These are phyloP conservation scores for Lochmaea capreae DNA, from an alignment of 2,888 invertebrate genomes.

Conservation along the genomic window DNA sequence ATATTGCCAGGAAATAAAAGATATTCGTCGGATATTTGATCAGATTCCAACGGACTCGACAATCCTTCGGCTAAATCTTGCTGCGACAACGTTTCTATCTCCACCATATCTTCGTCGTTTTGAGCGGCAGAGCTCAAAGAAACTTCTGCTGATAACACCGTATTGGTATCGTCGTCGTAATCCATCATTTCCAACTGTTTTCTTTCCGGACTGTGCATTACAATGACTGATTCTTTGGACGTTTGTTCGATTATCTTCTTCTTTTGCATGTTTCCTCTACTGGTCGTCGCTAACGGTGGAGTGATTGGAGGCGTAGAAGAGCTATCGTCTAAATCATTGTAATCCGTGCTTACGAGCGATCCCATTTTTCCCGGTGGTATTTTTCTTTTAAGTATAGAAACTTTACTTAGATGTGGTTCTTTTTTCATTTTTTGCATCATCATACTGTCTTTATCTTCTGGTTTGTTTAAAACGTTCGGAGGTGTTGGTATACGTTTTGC, in stretches of 20 bases:
- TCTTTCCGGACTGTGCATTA: conserved; percentile 57
- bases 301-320: conserved; percentile 70
- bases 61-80: conserved; percentile 71
- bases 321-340: conserved; percentile 71
- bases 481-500: conserved; percentile 63
- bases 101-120: conserved; percentile 71
- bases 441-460: conserved; percentile 44
- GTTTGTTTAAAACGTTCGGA: conserved; percentile 45
- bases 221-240: conserved; percentile 54
- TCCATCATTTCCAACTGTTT: conserved; percentile 70
- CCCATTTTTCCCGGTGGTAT: conserved; percentile 63
- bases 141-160: conserved; percentile 70
- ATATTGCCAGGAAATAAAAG: conserved; percentile 73
- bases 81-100: conserved; percentile 70
- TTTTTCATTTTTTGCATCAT: conserved; percentile 62
- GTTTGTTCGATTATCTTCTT: conserved; percentile 55
- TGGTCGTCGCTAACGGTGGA: conserved; percentile 63
- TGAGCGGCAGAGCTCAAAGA: conserved; percentile 71
- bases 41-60: conserved; percentile 72
- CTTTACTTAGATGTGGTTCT: conserved; percentile 67
- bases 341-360: conserved; percentile 71
- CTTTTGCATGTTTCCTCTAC: conserved; percentile 52
- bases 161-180: conserved; percentile 72
- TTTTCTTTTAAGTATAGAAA: conserved; percentile 72
- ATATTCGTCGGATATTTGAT: conserved; percentile 72